Conservation (phyloP, 2,888 invertebrate species). For the Caenorhabditis wallacei region DNA sequence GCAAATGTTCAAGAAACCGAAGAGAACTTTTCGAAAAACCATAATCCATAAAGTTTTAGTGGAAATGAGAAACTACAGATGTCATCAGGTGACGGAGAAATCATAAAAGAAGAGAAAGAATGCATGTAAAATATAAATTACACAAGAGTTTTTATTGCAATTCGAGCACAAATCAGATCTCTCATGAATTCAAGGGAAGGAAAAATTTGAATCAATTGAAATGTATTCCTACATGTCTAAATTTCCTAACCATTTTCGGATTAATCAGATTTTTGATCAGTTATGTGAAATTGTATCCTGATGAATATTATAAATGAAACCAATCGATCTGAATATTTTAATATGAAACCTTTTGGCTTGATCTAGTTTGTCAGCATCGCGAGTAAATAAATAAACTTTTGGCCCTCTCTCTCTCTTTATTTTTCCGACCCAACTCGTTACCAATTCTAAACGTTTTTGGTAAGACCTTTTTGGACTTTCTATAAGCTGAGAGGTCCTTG, state of each 20-base stretch:
- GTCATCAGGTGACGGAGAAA: conserved; percentile 30
- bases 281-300: no score
- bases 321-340: no score
- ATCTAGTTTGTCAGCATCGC: neutral
- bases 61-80: conserved; percentile 2
- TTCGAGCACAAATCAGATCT: neutral
- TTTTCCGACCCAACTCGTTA: conserved; percentile 30
- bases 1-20: neutral
- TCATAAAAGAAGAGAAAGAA: conserved; percentile 5
- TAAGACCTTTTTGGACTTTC: conserved; percentile 10
- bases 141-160: conserved; percentile 16
- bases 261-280: no score
- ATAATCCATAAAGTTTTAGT: conserved; percentile 1
- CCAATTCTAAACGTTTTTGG: conserved; percentile 25
- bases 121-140: conserved; percentile 25
- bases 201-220: no score
- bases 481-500: conserved; percentile 28
- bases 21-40: neutral
- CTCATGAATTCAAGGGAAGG: no score
- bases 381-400: conserved; percentile 22
- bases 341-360: neutral
- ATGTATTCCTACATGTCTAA: no score
- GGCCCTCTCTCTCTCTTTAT: no score
- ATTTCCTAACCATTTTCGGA: no score
- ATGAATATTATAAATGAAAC: no score